These are phyloP conservation scores for Sinohyriopsis cumingii DNA, from an alignment of 2,888 invertebrate species.

Conservation along the genomic window DNA sequence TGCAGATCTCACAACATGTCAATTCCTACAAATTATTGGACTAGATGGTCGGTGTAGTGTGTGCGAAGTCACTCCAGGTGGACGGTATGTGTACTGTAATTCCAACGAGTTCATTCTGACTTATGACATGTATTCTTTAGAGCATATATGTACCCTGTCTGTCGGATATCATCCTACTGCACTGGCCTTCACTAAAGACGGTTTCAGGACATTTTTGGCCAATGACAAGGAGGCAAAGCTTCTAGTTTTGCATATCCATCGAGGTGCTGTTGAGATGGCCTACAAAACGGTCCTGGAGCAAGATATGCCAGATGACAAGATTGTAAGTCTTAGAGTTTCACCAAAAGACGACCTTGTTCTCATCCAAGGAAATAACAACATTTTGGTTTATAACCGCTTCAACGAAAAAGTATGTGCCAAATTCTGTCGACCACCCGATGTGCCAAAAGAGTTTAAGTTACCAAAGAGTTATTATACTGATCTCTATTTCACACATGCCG, in stretches of 20 bases:
- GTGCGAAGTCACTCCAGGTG: constrained; percentile 64
- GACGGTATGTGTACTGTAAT: constrained; percentile 63
- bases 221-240: constrained; percentile 58
- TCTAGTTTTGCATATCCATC: constrained; percentile 57
- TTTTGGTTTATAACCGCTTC: constrained; percentile 62
- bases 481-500: constrained; percentile 61
- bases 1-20: constrained; percentile 56
- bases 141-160: constrained; percentile 53
- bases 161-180: constrained; percentile 53
- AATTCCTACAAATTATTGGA: constrained; percentile 60
- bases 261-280: constrained; percentile 61
- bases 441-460: constrained; percentile 67
- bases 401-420: constrained; percentile 57
- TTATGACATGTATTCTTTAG: constrained; percentile 60
- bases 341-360: constrained; percentile 54
- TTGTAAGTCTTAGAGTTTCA: constrained; percentile 47
- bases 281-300: constrained; percentile 61
- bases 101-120: constrained; percentile 58
- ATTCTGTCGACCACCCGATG: constrained; percentile 58
- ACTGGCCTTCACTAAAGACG: constrained; percentile 59
- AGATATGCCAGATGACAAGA: constrained; percentile 44
- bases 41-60: constrained; percentile 61
- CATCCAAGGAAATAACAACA: constrained; percentile 47
- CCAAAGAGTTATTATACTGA: constrained; percentile 59
- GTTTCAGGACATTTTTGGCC: constrained; percentile 57